phyloP scores from a whole-genome alignment of 2,888 invertebrate genomes.

The Stenodera caucasica region DNA sequence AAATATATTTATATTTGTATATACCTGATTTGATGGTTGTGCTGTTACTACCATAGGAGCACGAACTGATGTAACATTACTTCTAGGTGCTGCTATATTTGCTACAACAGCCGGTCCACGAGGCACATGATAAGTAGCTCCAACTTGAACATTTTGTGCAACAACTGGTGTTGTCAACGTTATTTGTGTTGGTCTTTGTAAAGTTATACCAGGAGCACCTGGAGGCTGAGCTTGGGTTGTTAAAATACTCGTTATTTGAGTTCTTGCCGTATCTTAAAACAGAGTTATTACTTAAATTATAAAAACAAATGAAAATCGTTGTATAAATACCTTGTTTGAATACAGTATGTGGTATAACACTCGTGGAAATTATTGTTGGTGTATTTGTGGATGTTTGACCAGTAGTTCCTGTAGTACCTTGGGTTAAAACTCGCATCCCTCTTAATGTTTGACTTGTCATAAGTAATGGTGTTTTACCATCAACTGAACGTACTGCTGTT shows the following conservation, averaged over 20 bases:
- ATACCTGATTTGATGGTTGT: constrained; percentile 43
- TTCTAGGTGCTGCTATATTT: constrained; percentile 70
- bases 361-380: constrained; percentile 54
- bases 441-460: constrained; percentile 52
- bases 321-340: constrained; percentile 56
- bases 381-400: constrained; percentile 45
- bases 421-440: constrained; percentile 52
- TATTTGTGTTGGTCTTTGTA: constrained; percentile 52
- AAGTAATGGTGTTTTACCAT: constrained; percentile 52
- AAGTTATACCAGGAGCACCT: constrained; percentile 41
- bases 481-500: constrained; percentile 57
- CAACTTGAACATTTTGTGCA: constrained; percentile 43
- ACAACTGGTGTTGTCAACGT: constrained; percentile 50
- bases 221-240: constrained; percentile 38
- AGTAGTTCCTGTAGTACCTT: constrained; percentile 45
- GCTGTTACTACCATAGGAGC: constrained; percentile 52
- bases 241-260: constrained; percentile 37
- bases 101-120: constrained; percentile 75
- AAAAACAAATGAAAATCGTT: constrained; percentile 12
- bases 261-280: constrained; percentile 33
- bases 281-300: background rate
- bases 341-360: constrained; percentile 58
- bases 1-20: background rate
- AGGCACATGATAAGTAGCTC: constrained; percentile 54
- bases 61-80: constrained; percentile 60